phyloP scores from a whole-genome alignment of 1,140 invertebrate genomes.

The Zaprionus inermis region DNA sequence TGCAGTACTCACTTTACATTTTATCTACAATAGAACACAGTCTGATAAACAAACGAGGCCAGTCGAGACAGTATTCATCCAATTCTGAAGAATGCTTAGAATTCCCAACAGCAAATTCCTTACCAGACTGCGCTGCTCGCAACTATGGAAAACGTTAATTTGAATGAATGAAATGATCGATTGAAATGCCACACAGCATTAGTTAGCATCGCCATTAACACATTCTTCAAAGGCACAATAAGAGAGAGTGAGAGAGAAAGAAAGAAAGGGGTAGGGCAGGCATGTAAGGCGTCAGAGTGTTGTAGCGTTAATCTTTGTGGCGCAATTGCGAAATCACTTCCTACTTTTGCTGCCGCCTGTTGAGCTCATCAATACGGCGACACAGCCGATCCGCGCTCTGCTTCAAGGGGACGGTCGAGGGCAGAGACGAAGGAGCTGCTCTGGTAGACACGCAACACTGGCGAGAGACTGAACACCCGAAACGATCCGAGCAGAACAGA shows the following conservation, averaged over 20 bases:
- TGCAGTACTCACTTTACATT: too few relatives aligned
- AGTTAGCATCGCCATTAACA: background rate
- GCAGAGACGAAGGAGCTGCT: background rate
- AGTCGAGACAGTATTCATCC: too few relatives aligned
- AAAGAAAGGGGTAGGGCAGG: background rate
- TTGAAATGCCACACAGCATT: background rate
- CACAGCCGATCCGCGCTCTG: background rate
- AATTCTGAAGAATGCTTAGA: too few relatives aligned
- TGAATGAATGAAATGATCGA: too few relatives aligned
- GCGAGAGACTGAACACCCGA: background rate
- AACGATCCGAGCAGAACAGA: background rate
- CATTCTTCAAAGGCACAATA: background rate
- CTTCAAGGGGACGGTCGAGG: background rate
- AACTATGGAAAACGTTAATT: too few relatives aligned
- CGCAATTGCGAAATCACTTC: conserved; percentile 2
- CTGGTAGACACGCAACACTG: conserved; percentile 1
- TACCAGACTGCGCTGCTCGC: too few relatives aligned
- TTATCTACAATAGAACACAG: too few relatives aligned
- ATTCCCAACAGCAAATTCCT: too few relatives aligned
- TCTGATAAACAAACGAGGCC: too few relatives aligned
- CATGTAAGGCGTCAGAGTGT: background rate
- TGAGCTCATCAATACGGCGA: background rate
- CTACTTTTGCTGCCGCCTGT: conserved; percentile 1
- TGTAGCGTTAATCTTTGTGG: background rate
- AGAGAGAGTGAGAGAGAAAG: background rate